phyloP scores from a whole-genome alignment of 2,113 vertebrate genomes.

The Bucco capensis region DNA sequence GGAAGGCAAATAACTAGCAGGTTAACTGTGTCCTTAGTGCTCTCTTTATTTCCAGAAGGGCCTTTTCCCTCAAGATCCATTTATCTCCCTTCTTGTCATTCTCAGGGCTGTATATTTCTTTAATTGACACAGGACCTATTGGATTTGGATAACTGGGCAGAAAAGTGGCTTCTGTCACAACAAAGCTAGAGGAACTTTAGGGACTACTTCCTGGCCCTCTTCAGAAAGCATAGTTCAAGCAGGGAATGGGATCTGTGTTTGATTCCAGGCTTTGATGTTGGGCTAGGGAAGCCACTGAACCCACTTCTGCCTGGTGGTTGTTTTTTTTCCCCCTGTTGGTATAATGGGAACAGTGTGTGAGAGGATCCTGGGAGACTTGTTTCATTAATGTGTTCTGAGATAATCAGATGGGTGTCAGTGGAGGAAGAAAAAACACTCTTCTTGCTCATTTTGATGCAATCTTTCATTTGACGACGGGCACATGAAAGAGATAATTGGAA shows the following conservation, averaged over 20 bases:
- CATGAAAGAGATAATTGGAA: slow-evolving; percentile 52
- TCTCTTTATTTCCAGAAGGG: neutral
- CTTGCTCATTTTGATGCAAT: slow-evolving; percentile 13
- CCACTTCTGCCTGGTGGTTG: neutral
- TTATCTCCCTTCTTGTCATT: neutral
- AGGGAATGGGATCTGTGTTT: neutral
- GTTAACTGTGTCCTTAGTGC: neutral
- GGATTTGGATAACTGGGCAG: neutral
- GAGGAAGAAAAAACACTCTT: slow-evolving; percentile 29
- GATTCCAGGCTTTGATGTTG: slow-evolving; percentile 49
- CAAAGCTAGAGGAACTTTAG: neutral
- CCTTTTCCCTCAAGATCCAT: neutral
- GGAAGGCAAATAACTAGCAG: neutral
- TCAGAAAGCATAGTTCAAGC: neutral
- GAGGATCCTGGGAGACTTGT: slow-evolving; percentile 21
- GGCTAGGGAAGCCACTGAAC: neutral
- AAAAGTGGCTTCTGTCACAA: neutral
- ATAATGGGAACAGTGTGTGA: slow-evolving; percentile 44
- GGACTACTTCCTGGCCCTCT: neutral
- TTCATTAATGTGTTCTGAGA: neutral
- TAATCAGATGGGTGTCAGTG: slow-evolving; percentile 35
- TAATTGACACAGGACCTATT: slow-evolving; percentile 23
- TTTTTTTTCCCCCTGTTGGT: neutral
- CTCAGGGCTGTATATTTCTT: neutral
- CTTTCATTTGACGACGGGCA: slow-evolving; percentile 26